These are phyloP conservation scores for Bombus soroeensis DNA, from an alignment of 1,140 invertebrate genomes.

Conservation along the genomic window DNA sequence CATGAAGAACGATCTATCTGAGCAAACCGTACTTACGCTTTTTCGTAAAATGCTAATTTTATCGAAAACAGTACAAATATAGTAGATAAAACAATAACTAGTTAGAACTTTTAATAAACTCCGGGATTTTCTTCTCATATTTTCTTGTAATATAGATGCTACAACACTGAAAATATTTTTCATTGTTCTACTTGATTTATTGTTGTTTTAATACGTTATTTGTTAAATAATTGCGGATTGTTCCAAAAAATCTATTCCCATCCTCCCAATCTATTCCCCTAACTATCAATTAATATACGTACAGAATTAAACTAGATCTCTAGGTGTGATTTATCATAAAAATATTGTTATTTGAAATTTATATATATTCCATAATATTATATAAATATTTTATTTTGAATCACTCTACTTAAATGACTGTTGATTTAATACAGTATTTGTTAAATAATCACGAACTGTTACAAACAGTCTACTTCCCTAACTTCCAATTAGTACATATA, in stretches of 20 bases:
- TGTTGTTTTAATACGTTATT: background rate
- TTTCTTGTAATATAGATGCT: background rate
- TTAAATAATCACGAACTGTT: background rate
- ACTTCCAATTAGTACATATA: background rate
- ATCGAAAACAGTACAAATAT: constrained; percentile 10
- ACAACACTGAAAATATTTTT: background rate
- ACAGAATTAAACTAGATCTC: background rate
- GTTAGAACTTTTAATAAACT: background rate
- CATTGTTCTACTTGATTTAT: background rate
- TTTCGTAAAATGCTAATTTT: constrained; percentile 2
- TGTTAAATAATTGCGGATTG: background rate
- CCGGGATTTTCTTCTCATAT: background rate
- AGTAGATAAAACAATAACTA: background rate
- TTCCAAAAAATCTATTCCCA: background rate
- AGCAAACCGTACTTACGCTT: constrained; percentile 18
- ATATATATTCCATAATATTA: background rate
- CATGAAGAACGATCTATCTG: background rate
- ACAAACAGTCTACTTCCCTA: background rate
- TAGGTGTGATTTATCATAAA: background rate
- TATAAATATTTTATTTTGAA: background rate
- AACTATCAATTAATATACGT: too few relatives aligned
- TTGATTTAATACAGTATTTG: background rate
- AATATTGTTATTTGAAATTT: background rate
- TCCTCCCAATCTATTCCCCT: too few relatives aligned
- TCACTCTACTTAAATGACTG: background rate